phyloP scores from a whole-genome alignment of 2,797 vertebrate species.

The Phalloptychus januarius region DNA sequence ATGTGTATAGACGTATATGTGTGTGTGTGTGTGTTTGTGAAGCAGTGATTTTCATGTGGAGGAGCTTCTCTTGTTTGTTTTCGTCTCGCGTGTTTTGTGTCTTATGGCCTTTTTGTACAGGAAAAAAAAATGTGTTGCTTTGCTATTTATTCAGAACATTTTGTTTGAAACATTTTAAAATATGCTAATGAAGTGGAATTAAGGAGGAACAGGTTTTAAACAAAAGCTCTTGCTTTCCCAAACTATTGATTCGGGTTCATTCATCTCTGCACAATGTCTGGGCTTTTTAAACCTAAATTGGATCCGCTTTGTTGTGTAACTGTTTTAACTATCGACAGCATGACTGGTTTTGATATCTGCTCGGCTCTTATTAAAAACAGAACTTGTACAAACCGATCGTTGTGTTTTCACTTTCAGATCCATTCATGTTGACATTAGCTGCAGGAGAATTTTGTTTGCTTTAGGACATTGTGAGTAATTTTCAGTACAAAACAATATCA shows the following conservation, averaged over 20 bases:
- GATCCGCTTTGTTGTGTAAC: constrained; percentile 9
- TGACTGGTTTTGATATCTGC: background rate
- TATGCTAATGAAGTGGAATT: background rate
- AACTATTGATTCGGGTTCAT: constrained; percentile 12
- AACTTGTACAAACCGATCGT: constrained; percentile 34
- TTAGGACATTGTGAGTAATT: constrained; percentile 56
- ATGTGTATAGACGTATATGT: constrained; percentile 19
- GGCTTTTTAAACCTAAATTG: constrained; percentile 14
- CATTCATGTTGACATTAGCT: constrained; percentile 17
- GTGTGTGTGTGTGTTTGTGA: constrained; percentile 47
- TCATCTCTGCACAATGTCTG: constrained; percentile 12
- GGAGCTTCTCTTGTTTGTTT: constrained; percentile 47
- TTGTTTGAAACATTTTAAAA: background rate
- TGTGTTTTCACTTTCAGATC: constrained; percentile 23
- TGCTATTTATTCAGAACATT: constrained; percentile 37
- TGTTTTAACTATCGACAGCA: constrained; percentile 7
- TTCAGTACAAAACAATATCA: constrained; percentile 67
- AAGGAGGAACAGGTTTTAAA: background rate
- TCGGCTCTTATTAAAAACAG: constrained; percentile 27
- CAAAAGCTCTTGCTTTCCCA: background rate
- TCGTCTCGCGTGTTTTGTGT: constrained; percentile 48
- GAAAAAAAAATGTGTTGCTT: constrained; percentile 16
- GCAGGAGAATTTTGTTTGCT: constrained; percentile 35
- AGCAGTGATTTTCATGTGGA: constrained; percentile 32
- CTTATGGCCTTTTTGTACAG: constrained; percentile 21